These are phyloP conservation scores for Spermophilus dauricus DNA, from an alignment of 2,113 vertebrate genomes.

Conservation along the genomic window DNA sequence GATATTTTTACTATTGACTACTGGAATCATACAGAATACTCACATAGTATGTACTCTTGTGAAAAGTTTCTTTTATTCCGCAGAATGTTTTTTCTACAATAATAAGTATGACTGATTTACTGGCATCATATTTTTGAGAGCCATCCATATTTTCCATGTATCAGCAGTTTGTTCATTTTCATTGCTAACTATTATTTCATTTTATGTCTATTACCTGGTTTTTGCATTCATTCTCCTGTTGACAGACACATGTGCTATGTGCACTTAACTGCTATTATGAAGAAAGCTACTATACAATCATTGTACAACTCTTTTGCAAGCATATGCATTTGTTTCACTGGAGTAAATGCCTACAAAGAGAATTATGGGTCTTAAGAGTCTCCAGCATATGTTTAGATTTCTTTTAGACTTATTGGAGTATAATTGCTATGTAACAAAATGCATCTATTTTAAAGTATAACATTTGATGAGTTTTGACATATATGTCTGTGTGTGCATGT, in stretches of 20 bases:
- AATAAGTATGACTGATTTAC: too few species aligned
- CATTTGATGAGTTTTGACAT: background rate
- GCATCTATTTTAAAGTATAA: background rate
- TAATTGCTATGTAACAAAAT: background rate
- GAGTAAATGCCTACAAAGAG: background rate
- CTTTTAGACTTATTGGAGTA: background rate
- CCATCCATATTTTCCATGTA: background rate
- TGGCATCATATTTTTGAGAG: background rate
- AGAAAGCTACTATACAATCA: background rate
- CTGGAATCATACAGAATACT: background rate
- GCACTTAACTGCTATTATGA: background rate
- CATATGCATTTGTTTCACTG: background rate
- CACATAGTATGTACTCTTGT: too few species aligned
- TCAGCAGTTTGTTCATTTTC: background rate
- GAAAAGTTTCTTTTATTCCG: background rate
- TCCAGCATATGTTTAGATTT: background rate
- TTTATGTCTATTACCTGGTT: background rate
- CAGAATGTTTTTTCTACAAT: background rate
- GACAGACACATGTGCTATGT: background rate
- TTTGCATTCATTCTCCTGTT: background rate
- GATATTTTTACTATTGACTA: background rate
- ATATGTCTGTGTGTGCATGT: background rate
- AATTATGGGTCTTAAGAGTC: background rate
- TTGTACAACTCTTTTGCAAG: background rate
- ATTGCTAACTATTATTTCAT: background rate